Conservation (phyloP, 2,797 vertebrate species). For the Manis crassicaudata region DNA sequence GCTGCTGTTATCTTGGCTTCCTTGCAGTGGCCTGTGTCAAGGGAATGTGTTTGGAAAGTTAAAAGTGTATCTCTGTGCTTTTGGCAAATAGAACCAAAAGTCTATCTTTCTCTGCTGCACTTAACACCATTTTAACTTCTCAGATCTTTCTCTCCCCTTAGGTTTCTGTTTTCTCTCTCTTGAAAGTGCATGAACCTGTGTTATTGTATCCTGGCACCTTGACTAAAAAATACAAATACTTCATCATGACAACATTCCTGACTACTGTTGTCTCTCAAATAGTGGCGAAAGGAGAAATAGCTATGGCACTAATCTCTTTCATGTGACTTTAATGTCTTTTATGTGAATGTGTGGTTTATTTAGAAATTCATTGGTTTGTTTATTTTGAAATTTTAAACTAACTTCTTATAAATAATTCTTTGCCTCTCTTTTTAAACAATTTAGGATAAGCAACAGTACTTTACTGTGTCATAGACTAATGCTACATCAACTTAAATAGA, state of each 20-base stretch:
- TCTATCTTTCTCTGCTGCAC: conserved; percentile 77
- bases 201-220: conserved; percentile 82
- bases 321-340: background rate
- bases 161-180: conserved; percentile 66
- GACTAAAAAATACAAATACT: conserved; percentile 80
- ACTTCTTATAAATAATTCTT: background rate
- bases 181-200: conserved; percentile 62
- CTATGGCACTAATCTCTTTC: background rate
- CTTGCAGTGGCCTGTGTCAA: conserved; percentile 73
- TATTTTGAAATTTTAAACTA: background rate
- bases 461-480: background rate
- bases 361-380: too few species aligned
- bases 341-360: background rate
- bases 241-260: conserved; percentile 81
- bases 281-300: background rate
- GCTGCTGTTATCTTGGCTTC: conserved; percentile 73
- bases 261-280: conserved; percentile 6
- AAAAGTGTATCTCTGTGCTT: conserved; percentile 73
- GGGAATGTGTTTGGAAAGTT: conserved; percentile 79
- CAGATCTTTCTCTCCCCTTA: conserved; percentile 65
- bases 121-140: conserved; percentile 80
- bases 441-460: background rate
- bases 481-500: background rate
- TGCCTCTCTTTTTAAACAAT: background rate
- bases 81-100: conserved; percentile 80